Conservation (phyloP, 23 tunicate species). For the Trididemnum clinides region DNA sequence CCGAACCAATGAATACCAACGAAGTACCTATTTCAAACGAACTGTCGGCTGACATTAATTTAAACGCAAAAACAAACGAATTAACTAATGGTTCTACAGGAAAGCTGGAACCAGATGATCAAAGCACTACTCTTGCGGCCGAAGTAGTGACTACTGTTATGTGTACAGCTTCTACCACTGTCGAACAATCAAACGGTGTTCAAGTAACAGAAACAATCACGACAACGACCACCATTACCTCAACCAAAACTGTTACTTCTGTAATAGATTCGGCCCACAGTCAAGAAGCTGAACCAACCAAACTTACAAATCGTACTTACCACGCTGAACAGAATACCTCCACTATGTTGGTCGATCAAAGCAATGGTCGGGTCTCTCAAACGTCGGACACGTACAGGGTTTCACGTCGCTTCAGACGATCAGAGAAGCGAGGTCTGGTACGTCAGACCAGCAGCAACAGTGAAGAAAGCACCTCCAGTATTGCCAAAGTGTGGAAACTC, state of each 20-base stretch:
- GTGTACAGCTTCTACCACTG: not conserved
- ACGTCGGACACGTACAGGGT: not conserved
- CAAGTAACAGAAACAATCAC: not conserved
- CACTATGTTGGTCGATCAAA: not conserved
- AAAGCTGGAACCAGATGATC: too few species aligned
- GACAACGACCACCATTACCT: not conserved
- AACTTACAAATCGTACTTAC: too few species aligned
- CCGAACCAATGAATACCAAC: too few species aligned
- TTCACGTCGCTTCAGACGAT: conserved; percentile 29
- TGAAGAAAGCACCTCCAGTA: not conserved
- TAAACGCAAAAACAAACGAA: too few species aligned
- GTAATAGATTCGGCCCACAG: too few species aligned
- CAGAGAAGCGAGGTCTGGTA: not conserved
- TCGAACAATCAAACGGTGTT: not conserved
- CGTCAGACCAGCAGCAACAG: not conserved
- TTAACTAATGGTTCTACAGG: too few species aligned
- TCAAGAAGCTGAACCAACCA: too few species aligned
- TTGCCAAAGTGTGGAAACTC: conserved; percentile 37
- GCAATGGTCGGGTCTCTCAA: not conserved
- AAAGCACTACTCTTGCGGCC: not conserved
- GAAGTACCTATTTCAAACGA: too few species aligned
- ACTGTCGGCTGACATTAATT: too few species aligned
- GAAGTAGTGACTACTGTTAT: not conserved
- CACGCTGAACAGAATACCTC: not conserved
- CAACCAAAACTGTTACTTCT: not conserved